phyloP scores from a whole-genome alignment of 1,140 invertebrate species.

The Drosophila ironensis region DNA sequence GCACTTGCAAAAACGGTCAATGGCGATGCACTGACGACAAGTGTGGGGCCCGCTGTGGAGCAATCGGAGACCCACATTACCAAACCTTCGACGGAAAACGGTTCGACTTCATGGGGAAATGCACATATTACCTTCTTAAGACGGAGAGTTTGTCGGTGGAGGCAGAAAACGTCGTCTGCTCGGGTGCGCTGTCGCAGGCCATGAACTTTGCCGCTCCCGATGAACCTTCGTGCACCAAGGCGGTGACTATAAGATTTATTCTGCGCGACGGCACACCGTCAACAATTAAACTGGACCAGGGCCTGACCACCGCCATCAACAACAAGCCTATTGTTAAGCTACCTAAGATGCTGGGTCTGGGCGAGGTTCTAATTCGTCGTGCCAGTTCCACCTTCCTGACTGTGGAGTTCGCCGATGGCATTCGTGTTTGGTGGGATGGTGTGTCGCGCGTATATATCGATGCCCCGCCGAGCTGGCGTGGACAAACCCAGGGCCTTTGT shows the following conservation, averaged over 20 bases:
- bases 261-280: slow-evolving; percentile 81
- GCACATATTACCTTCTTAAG: slow-evolving; percentile 91
- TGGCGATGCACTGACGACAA: slow-evolving; percentile 90
- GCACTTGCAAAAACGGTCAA: slow-evolving; percentile 83
- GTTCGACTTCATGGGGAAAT: slow-evolving; percentile 95
- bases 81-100: slow-evolving; percentile 92
- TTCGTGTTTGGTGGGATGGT: slow-evolving; percentile 93
- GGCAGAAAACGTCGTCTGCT: slow-evolving; percentile 91
- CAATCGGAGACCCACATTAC: slow-evolving; percentile 95
- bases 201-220: slow-evolving; percentile 86
- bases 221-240: slow-evolving; percentile 91
- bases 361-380: slow-evolving; percentile 85
- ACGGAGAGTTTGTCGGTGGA: slow-evolving; percentile 87
- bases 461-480: slow-evolving; percentile 88
- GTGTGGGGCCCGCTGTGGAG: slow-evolving; percentile 89
- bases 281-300: slow-evolving; percentile 88
- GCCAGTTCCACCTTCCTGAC: slow-evolving; percentile 89
- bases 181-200: slow-evolving; percentile 88
- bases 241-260: slow-evolving; percentile 85
- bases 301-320: slow-evolving; percentile 87
- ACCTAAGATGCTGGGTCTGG: slow-evolving; percentile 85
- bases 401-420: slow-evolving; percentile 88
- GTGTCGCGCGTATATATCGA: slow-evolving; percentile 90
- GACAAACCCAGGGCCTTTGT: slow-evolving; percentile 90
- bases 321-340: slow-evolving; percentile 86